These are phyloP conservation scores for Eilema depressum DNA, from an alignment of 2,888 invertebrate species.

Conservation along the genomic window DNA sequence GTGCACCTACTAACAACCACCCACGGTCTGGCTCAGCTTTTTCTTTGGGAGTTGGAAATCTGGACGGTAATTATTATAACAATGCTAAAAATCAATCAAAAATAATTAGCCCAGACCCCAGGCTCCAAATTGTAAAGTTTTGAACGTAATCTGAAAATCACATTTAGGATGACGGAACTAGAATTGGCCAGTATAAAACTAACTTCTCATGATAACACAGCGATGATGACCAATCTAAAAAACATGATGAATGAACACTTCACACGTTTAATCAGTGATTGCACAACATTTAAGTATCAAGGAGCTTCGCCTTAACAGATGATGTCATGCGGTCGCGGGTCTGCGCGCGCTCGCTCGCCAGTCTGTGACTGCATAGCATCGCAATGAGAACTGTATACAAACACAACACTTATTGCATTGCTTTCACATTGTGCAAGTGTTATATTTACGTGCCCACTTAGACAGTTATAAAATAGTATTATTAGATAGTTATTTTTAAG, in stretches of 20 bases:
- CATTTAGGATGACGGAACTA: not conserved
- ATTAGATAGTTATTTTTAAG: constrained; percentile 26
- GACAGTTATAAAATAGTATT: constrained; percentile 30
- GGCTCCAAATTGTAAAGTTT: not conserved
- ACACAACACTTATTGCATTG: constrained; percentile 58
- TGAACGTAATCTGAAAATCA: not conserved
- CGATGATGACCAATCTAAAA: constrained; percentile 1
- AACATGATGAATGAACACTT: not conserved
- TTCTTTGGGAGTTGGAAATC: too few relatives aligned
- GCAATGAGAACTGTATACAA: constrained; percentile 78
- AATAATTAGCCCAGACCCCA: too few relatives aligned
- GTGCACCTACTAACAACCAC: too few relatives aligned
- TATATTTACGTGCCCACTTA: constrained; percentile 75
- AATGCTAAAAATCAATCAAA: too few relatives aligned
- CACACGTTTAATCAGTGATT: constrained; percentile 35
- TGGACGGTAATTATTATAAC: too few relatives aligned
- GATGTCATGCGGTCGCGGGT: constrained; percentile 66
- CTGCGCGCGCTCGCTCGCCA: constrained; percentile 50
- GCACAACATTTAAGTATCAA: constrained; percentile 47
- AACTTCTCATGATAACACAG: not conserved
- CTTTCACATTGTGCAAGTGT: constrained; percentile 72
- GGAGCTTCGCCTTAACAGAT: constrained; percentile 63
- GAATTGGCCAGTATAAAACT: not conserved
- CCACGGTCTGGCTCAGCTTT: too few relatives aligned
- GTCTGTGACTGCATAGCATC: constrained; percentile 68